Conservation (phyloP, 2,797 vertebrate species). For the Petrocephalus sullivani region DNA sequence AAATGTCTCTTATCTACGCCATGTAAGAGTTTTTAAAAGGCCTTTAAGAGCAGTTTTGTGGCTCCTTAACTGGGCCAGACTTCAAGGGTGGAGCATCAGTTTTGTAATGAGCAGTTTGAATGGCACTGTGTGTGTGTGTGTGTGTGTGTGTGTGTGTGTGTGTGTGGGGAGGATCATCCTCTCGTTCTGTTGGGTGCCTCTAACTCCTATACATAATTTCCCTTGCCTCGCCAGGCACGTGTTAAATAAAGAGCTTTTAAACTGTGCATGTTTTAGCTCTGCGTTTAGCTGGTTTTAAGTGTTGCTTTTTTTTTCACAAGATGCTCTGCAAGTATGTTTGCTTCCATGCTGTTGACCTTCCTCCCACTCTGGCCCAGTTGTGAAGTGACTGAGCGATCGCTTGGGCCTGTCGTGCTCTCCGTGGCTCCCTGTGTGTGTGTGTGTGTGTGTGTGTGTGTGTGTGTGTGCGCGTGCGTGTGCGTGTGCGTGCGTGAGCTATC, state of each 20-base stretch:
- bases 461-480: slow-evolving; percentile 17
- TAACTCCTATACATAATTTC: neutral
- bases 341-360: slow-evolving; percentile 21
- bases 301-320: neutral
- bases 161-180: neutral
- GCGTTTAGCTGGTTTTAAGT: neutral
- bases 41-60: neutral
- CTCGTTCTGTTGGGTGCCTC: neutral
- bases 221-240: neutral
- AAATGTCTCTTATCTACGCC: neutral
- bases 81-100: too few relatives aligned
- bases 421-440: slow-evolving; percentile 13
- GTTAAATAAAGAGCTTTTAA: neutral
- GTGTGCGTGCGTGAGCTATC: neutral
- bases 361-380: neutral
- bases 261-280: neutral
- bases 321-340: slow-evolving; percentile 1
- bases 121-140: too few relatives aligned
- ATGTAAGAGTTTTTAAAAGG: neutral
- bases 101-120: neutral
- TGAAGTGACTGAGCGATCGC: neutral
- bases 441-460: slow-evolving; percentile 22
- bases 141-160: neutral
- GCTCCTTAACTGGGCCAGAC: neutral
- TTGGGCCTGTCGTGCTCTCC: slow-evolving; percentile 1